These are phyloP conservation scores for Gallinago media DNA, from an alignment of 2,113 vertebrate species.

Conservation along the genomic window DNA sequence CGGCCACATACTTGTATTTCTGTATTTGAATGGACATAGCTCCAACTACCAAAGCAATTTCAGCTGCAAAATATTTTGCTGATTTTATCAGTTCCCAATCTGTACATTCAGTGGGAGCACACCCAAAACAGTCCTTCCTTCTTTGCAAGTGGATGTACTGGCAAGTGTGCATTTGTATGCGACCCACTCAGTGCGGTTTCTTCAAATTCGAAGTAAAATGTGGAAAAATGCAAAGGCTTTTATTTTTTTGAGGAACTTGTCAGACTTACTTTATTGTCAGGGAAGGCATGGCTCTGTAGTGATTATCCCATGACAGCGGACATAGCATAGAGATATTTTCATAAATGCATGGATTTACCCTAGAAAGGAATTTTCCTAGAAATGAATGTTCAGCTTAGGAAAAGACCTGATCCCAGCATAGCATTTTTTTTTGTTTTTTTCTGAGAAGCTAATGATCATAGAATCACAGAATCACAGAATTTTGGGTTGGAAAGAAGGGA, in stretches of 20 bases:
- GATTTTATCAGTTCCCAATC: fast-evolving
- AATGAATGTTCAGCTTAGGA: neutral
- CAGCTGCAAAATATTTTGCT: neutral
- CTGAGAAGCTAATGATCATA: neutral
- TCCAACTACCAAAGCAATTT: neutral
- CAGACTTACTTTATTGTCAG: neutral
- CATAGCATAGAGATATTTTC: neutral
- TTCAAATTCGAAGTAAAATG: neutral
- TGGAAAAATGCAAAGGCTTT: neutral
- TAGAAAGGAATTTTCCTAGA: neutral
- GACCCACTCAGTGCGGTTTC: neutral
- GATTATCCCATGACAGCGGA: neutral
- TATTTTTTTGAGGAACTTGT: neutral
- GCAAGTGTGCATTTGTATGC: neutral
- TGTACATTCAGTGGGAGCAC: neutral
- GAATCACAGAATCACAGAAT: neutral
- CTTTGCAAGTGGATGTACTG: fast-evolving
- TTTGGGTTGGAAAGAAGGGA: neutral
- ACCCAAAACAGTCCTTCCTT: neutral
- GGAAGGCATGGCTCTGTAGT: neutral
- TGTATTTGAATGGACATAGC: neutral
- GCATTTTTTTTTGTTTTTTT: neutral
- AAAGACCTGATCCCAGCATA: neutral
- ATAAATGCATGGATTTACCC: neutral
- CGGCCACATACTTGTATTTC: neutral